Evolutionary conservation across 1,140 invertebrate species (phyloP), one percentile per base, ranked within the genome.

Genomic region (Drosophila serrata): DNA sequence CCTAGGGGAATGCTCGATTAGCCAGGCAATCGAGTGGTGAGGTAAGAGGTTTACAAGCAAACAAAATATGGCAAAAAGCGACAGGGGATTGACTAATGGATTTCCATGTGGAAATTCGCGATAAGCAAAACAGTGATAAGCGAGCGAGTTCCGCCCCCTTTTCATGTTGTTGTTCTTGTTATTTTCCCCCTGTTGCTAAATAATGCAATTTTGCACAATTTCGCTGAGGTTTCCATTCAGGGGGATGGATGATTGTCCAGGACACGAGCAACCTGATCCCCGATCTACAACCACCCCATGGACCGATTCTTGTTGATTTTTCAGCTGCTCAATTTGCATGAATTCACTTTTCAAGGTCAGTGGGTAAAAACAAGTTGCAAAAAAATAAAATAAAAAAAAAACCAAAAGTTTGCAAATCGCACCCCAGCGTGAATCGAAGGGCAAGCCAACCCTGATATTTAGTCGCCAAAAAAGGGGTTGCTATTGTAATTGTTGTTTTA

Each of bases 321-420:
- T 69, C 81, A 85, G 77, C 77, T 81, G 84, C 79, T 79, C 68
- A 88, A 86, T 77, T 87, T 74, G 79, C 82, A 85, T 79, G 65
- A 70, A 82, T 91, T 65, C 75, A 73, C 81, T 91, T 91, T 91
- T 91, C 88, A 91, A 91, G 88, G 88, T 91, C 88, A 91, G 88
- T 88, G 84, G 84, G 88, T 88, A 91, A 87, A 70, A 91, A 91
- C 88, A 81, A 90, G 85, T 88, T 84, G 85, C 81, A 64, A 90
- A 42, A 42, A 15, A 55, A 24, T 4, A 65, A 29, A 19, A 81
- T 74, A 4, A 33, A 62, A 67, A 45, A 24, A n/a, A n/a, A n/a
- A 9, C n/a, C n/a, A n/a, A n/a, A n/a, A 13, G 19, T 63, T 80
- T 31, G 75, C 76, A 53, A 48, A 64, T 67, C n/a, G 42, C 39